Evolutionary conservation across 64 coral and sea anemone species (phyloP).

Genomic region (Anthopleura sola): DNA sequence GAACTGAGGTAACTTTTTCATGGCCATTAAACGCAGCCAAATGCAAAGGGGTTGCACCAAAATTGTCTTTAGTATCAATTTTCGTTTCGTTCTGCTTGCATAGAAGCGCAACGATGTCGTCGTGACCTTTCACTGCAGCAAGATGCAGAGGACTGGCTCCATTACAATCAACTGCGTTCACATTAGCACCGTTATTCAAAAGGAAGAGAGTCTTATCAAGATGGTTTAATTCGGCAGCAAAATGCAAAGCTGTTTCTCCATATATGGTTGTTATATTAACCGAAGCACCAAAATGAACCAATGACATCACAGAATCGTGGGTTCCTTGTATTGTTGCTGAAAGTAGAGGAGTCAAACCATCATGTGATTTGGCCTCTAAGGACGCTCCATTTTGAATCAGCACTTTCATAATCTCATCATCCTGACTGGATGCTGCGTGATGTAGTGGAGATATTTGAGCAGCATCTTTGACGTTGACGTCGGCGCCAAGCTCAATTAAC

Average conservation of each 20-base stretch:
- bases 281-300: constrained; percentile 26
- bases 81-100: constrained; percentile 31
- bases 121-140: constrained; percentile 27
- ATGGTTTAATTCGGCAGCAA: constrained; percentile 28
- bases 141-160: constrained; percentile 15
- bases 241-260: constrained; percentile 36
- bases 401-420: constrained; percentile 36
- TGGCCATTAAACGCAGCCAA: constrained; percentile 40
- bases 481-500: constrained; percentile 27
- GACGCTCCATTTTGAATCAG: constrained; percentile 30
- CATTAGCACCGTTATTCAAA: constrained; percentile 25
- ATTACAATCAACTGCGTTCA: constrained; percentile 30
- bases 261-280: constrained; percentile 9
- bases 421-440: constrained; percentile 25
- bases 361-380: constrained; percentile 22
- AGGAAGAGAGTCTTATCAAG: not conserved
- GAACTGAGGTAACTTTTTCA: constrained; percentile 19
- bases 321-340: constrained; percentile 33
- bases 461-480: constrained; percentile 47
- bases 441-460: constrained; percentile 28
- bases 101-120: constrained; percentile 31
- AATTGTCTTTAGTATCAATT: constrained; percentile 17
- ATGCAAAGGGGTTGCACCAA: constrained; percentile 16
- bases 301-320: constrained; percentile 5
- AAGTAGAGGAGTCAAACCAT: constrained; percentile 33